phyloP scores from a whole-genome alignment of 2,113 vertebrate species.

The Pomatostomus ruficeps region DNA sequence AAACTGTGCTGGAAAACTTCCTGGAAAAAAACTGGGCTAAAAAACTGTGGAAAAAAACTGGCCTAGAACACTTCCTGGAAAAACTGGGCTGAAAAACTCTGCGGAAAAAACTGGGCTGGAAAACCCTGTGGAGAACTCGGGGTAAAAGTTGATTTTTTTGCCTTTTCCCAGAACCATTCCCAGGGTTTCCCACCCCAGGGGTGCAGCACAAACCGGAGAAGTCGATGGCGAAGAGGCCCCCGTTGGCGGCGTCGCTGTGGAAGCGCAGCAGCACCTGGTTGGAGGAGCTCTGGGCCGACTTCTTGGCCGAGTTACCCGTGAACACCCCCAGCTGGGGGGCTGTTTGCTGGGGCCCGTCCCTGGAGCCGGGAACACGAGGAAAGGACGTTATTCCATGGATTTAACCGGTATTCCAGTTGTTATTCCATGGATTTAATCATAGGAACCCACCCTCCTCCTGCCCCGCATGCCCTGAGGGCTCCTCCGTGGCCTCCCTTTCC shows the following conservation, averaged over 20 bases:
- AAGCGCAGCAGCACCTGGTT: constrained; percentile 92
- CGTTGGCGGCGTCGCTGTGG: constrained; percentile 84
- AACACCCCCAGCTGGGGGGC: constrained; percentile 89
- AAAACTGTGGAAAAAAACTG: neutral
- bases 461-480: fast-evolving
- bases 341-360: constrained; percentile 92
- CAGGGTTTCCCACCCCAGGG: fast-evolving
- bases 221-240: constrained; percentile 85
- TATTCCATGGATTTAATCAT: neutral
- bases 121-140: neutral
- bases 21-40: neutral
- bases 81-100: neutral
- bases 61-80: no score
- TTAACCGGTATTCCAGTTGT: no score
- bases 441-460: neutral
- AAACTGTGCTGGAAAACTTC: neutral
- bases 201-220: constrained; percentile 82
- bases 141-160: fast-evolving
- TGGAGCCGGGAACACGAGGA: constrained; percentile 24
- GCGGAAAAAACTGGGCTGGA: neutral
- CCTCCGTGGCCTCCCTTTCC: neutral
- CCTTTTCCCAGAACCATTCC: neutral
- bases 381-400: neutral
- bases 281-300: constrained; percentile 86
- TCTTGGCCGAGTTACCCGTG: constrained; percentile 84